Base-by-base conservation (phyloP, 2,797 vertebrate species). In the Pangasius sanitwongsei region DNA sequence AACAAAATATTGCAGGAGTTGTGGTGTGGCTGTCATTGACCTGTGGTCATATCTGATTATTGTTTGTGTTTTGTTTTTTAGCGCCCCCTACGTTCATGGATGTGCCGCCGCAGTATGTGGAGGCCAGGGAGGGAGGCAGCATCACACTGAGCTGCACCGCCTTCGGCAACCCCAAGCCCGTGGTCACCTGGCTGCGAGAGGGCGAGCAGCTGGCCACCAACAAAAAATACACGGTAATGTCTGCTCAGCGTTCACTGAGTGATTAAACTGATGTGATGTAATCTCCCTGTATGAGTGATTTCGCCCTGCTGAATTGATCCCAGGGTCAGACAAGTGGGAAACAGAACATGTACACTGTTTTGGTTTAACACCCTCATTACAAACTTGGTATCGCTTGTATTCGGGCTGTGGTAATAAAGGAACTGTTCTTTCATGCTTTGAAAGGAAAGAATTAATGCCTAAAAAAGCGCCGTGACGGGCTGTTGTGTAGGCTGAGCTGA, bases 141-240 rank as follows among this genome's bases (percentile, higher is more conserved):
- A 94, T 98, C 92, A 96, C 96, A 92, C 95, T 99, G 92, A 98
- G 96, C 93, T 99, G 99, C 95, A 97, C 97, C 91, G 98, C 99
- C 87, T 98, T 98, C n/a, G 99, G 98, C 93, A 99, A 99, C 95
- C 99, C 99, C 89, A 99, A 99, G 94, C 98, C 99, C 87, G 97
- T 97, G 57, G 98, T 99, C 96, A 98, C 97, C 94, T 99, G 99
- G 98, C 96, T 99, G 91, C 96, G 97, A 92, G 98, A 99, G 91
- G 98, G 98, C 92, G 96, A 97, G 82, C 97, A 98, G 94, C 95
- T 99, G 67, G 95, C 94, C 92, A 95, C 95, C 95, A 97, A 95
- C 86, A 91, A 96, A 90, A 99, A 99, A 95, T 99, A 99, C 94
- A 97, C 96, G 96, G 98, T 99, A 96, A 87, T 57, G 53, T 63